Evolutionary conservation across 2,888 invertebrate genomes (phyloP), one percentile per base, ranked within the genome.

Genomic region (Agonopterix heracliana): DNA sequence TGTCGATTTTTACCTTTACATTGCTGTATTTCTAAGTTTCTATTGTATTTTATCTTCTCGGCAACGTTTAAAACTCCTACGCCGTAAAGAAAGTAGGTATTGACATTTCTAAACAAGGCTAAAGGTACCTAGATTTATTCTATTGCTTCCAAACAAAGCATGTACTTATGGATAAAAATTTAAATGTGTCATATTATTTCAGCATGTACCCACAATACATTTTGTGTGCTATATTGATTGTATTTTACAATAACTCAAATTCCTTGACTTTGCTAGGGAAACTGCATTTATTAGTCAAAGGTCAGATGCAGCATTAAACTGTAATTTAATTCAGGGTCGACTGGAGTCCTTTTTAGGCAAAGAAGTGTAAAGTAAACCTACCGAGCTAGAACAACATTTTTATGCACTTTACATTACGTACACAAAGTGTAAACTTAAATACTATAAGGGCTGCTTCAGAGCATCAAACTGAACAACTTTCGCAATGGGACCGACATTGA

Each of bases 261-360:
- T 57, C 60, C 61, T 59, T 71, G 69, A 68, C 72, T 71, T 74
- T 72, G 63, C 48, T 49, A 60, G 53, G 57, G 61, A 66, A 68
- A 66, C 59, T 64, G 58, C 54, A 58, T 57, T 60, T 66, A 61
- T 66, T 63, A 57, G 54, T 48, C 41, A 57, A 66, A 66, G 63
- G 63, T 61, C 63, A 70, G 53, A 67, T 55, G 54, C 54, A 62
- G 61, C 60, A 61, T 58, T 52, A 61, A 59, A 60, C 55, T 62
- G 60, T 61, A 66, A 63, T 68, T 69, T 68, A 57, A 57, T 61
- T 81, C 81, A 82, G 69, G 81, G 81, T 61, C 72, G 77, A 65
- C 81, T 55, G 58, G 71, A 69, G 64, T 75, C 77, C 75, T 61
- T 76, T 66, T 71, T 55, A 50, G 13, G 44, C 11, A 41, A 46